Percentiles rank a stretch among this genome's conserved stretches.
These are phyloP conservation scores for Drosophila persimilis DNA, from an alignment of 1,140 invertebrate genomes.

Conservation along the genomic window DNA sequence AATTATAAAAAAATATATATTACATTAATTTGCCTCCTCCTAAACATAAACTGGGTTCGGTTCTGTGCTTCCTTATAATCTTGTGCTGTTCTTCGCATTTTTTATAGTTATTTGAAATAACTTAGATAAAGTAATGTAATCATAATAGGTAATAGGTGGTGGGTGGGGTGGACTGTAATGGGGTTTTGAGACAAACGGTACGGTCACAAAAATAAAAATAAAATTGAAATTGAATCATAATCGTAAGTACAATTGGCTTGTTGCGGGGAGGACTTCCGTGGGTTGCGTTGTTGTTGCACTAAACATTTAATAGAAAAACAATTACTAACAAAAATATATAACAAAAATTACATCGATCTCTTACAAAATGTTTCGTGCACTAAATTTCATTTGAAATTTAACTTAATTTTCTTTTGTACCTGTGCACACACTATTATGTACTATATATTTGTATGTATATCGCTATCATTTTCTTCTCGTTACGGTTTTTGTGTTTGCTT, in stretches of 20 bases:
- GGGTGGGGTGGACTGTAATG: not conserved
- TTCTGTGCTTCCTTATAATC: conserved; percentile 18
- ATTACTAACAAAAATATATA: conserved; percentile 81
- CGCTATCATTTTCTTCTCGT: conserved; percentile 46
- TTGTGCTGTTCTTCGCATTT: conserved; percentile 30
- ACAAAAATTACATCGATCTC: conserved; percentile 71
- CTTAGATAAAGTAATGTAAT: conserved; percentile 54
- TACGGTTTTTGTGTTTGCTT: conserved; percentile 54
- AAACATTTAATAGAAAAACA: conserved; percentile 78
- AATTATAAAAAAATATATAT: conserved; percentile 64
- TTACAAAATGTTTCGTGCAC: conserved; percentile 47
- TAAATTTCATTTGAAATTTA: conserved; percentile 50
- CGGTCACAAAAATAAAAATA: conserved; percentile 19
- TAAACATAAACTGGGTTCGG: conserved; percentile 50
- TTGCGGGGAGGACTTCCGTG: conserved; percentile 38
- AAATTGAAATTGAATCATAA: conserved; percentile 31
- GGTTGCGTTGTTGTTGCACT: conserved; percentile 44
- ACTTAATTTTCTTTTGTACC: conserved; percentile 67
- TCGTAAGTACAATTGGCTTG: conserved; percentile 77
- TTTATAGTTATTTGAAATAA: conserved; percentile 81
- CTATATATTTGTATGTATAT: conserved; percentile 11
- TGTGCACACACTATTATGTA: conserved; percentile 54
- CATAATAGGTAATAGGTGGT: conserved; percentile 13
- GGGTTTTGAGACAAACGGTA: conserved; percentile 9
- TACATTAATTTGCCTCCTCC: conserved; percentile 45